Base-by-base conservation (phyloP, 2,113 vertebrate genomes). In the Myxocyprinus asiaticus region DNA sequence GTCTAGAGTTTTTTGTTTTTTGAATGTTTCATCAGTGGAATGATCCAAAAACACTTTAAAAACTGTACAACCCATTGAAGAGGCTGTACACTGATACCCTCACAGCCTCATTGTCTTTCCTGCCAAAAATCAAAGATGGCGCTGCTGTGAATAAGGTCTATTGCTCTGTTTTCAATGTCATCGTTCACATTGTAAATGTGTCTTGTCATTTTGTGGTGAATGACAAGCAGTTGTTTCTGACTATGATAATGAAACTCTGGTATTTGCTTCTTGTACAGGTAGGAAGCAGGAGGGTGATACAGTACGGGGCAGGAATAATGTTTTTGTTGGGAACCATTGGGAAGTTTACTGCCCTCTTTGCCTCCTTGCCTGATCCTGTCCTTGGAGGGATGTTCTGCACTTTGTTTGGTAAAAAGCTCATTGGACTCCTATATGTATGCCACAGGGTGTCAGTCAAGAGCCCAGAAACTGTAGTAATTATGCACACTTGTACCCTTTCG, bases 311-410 rank as follows among this genome's bases (percentile, higher is more conserved):
- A 0, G 92, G 82, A 7, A 96, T 99, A 90, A 99, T 98, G 97
- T 85, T 99, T 2, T 0, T 99, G 44, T 74, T 99, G 84, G 98
- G 97, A 9, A 94, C 94, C 3, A 59, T 98, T 0, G 97, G 98
- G 47, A 99, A 99, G 84, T 98, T 98, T 90, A 98, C 98, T 0
- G 96, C 97, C 6, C 91, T 99, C 63, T 99, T 99, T 1, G 96
- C 98, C 11, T 97, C 97, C 0, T 87, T 98, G 69, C 98, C 98
- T 0, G 97, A 99, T 82, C 98, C 97, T 0, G 94, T 99, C 76
- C 94, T 99, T 0, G 98, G 97, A 4, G 97, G 97, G 9, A 96
- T 99, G 96, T 99, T 99, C 91, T 99, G 98, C 89, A 98, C 96
- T 0, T 89, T 99, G 3, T 99, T 98, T 2, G 98, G 98, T 98